Base-by-base conservation (phyloP, 2,888 invertebrate genomes). In the Ophraella communa region DNA sequence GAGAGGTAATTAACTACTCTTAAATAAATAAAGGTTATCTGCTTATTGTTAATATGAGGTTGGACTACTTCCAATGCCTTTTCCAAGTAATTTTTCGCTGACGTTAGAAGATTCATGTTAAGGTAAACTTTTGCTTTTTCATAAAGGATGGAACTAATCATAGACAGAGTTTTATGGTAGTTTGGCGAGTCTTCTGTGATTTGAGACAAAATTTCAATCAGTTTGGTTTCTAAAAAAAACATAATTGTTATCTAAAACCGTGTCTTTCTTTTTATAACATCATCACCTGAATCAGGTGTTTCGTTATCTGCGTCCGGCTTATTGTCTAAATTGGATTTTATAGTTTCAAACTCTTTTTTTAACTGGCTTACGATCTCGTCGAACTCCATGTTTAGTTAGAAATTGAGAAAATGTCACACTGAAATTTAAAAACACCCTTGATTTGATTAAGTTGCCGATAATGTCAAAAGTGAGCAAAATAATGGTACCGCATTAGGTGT, bases 1-100 rank as follows among this genome's bases (percentile, higher is more conserved):
- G 87, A 85, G 54, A 86, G 79, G 67, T 87, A 84, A 73, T 88
- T 88, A 62, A 87, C 84, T 39, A 87, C 82, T 74, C 87, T 82
- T 54, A 87, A 80, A 42, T 85, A 80, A 62, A 87, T 82, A 74
- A 87, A 88, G 24, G 73, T 68, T 20, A 81, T 72, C 57, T 76
- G 74, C 3, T 77, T 71, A 62, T 82, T 69, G 21, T 71, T 69
- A 1, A 66, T 64, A 54, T 74, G 65, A 1, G 75, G 73, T 49
- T 70, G 65, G 24, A 81, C 75, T 11, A 78, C 33, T n/a, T 71
- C 67, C 42, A 80, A 65, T 11, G 78, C 76, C 55, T 72, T 72
- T 60, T 80, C 76, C 54, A 82, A 65, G 27, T 75, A 67, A 3
- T 69, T 70, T 65, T 75, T 72, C n/a, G 78, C 75, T 30, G 70